These are phyloP conservation scores for Pyrocephalus nanus DNA, from an alignment of 2,797 vertebrate genomes.

Conservation along the genomic window DNA sequence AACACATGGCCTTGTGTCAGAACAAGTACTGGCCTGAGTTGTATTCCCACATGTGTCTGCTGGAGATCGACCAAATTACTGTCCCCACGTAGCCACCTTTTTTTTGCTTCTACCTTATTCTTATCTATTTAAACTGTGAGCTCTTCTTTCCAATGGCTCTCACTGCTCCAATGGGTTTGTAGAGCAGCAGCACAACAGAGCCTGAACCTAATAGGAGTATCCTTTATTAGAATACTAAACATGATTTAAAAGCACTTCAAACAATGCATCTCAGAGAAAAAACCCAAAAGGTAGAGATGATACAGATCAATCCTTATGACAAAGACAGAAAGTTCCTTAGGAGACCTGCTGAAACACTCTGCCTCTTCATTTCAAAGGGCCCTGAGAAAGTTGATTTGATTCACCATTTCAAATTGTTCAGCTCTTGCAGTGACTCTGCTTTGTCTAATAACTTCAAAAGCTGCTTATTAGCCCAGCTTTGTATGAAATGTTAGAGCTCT, in stretches of 20 bases:
- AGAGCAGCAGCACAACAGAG: neutral
- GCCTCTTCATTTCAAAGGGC: neutral
- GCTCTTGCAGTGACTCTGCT: neutral
- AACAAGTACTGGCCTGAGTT: neutral
- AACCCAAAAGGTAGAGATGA: neutral
- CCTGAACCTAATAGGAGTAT: neutral
- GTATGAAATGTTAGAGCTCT: neutral
- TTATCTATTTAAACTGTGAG: neutral
- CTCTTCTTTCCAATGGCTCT: neutral
- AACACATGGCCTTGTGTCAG: neutral
- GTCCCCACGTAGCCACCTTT: neutral
- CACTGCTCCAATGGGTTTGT: neutral
- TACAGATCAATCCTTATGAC: neutral
- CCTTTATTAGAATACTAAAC: neutral
- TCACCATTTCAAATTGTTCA: neutral
- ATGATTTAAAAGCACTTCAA: neutral
- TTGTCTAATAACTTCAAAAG: neutral
- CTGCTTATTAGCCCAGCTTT: neutral
- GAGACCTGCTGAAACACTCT: neutral
- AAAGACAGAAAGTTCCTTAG: neutral
- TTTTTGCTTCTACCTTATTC: neutral
- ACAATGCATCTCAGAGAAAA: neutral
- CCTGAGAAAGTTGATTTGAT: neutral
- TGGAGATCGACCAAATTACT: neutral
- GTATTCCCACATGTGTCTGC: neutral